phyloP scores from a whole-genome alignment of 2,888 invertebrate species.

The Melipona beecheii region DNA sequence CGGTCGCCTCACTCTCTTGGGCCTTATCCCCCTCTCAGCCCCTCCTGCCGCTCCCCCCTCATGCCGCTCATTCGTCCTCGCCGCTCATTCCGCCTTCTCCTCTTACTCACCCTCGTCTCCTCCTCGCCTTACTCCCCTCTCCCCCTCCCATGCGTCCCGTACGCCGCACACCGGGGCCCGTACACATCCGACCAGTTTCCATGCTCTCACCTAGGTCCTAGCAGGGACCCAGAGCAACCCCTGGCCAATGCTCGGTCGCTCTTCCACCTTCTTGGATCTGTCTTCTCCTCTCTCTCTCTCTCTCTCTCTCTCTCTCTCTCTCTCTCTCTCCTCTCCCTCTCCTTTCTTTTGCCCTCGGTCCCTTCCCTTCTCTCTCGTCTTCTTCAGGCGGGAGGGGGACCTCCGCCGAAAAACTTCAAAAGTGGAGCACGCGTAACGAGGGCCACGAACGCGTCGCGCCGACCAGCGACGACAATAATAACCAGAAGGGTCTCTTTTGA shows the following conservation, averaged over 20 bases:
- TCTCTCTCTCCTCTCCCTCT: background rate
- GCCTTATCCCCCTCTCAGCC: conserved; percentile 47
- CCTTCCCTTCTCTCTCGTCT: background rate
- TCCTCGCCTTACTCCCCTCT: conserved; percentile 33
- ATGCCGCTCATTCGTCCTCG: conserved; percentile 45
- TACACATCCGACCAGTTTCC: conserved; percentile 76
- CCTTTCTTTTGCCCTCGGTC: no score
- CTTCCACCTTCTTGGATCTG: conserved; percentile 25
- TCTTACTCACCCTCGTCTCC: conserved; percentile 46
- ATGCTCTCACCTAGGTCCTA: conserved; percentile 72
- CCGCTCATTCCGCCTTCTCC: conserved; percentile 65
- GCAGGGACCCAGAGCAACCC: conserved; percentile 57
- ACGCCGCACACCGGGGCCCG: conserved; percentile 46
- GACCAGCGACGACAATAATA: conserved; percentile 58
- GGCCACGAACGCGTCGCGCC: conserved; percentile 5
- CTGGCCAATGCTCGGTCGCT: conserved; percentile 31
- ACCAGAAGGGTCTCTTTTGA: conserved; percentile 57
- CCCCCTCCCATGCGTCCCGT: conserved; percentile 11
- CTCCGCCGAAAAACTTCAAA: conserved; percentile 52
- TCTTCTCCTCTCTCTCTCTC: background rate
- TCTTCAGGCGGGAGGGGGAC: background rate
- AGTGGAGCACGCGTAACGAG: conserved; percentile 63
- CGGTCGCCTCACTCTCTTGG: conserved; percentile 80
- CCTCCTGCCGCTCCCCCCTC: conserved; percentile 54
- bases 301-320: background rate